Conservation (phyloP, 2,888 invertebrate species). For the Lordiphosa andalusiaca region DNA sequence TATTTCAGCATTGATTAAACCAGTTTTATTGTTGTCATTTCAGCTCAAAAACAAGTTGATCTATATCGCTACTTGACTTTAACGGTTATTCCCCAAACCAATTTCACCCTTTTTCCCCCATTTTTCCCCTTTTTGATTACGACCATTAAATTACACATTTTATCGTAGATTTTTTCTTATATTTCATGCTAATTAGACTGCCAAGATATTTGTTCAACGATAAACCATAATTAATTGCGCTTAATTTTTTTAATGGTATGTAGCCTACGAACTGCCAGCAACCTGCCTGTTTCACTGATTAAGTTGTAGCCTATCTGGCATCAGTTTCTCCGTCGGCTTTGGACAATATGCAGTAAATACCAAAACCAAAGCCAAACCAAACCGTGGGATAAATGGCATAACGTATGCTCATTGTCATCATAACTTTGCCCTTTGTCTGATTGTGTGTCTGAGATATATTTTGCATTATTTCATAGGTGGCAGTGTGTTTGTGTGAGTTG, state of each 20-base stretch:
- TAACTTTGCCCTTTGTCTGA: conserved; percentile 54
- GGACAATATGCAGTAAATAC: conserved; percentile 20
- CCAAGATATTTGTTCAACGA: conserved; percentile 54
- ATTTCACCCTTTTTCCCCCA: conserved; percentile 12
- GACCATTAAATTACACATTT: conserved; percentile 60
- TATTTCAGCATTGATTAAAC: conserved; percentile 18
- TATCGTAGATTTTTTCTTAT: conserved; percentile 46
- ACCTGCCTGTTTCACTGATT: conserved; percentile 41
- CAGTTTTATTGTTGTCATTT: conserved; percentile 29
- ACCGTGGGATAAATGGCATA: conserved; percentile 33
- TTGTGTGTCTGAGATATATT: conserved; percentile 42
- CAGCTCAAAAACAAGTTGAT: conserved; percentile 32
- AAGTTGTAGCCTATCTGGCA: conserved; percentile 59
- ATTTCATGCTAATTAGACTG: conserved; percentile 65
- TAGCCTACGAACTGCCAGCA: too few relatives aligned
- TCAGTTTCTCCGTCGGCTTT: conserved; percentile 44
- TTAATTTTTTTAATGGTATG: conserved; percentile 42
- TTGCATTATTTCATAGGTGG: conserved; percentile 54
- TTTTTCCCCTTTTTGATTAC: conserved; percentile 26
- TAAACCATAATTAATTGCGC: conserved; percentile 65
- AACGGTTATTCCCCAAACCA: conserved; percentile 38
- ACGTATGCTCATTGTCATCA: conserved; percentile 67
- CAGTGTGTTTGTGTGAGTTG: conserved; percentile 35
- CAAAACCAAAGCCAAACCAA: conserved; percentile 21
- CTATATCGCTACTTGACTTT: conserved; percentile 36